Base-by-base conservation (phyloP, 2,797 vertebrate genomes). In the Sebastes variabilis region DNA sequence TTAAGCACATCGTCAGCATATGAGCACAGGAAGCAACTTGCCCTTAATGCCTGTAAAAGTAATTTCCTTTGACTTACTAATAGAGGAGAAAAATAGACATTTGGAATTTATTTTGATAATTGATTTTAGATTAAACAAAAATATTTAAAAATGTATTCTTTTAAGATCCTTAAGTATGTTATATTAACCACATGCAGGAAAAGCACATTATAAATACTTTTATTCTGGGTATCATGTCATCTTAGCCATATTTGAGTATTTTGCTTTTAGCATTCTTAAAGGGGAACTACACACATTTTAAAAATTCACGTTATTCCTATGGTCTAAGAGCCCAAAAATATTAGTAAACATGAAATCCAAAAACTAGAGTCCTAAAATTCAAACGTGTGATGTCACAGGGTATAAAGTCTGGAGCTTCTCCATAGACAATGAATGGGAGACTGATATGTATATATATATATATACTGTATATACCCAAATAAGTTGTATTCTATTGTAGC, bases 1-100 rank as follows among this genome's bases (percentile, higher is more conserved):
- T 42, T 68, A 84, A 87, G 80, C 76, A 84, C 81, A 83, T 77
- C 73, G 84, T 88, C 82, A 81, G 84, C 79, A 87, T 72, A 60
- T 74, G 34, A 89, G 78, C 59, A 73, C 36, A 79, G 77, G 55
- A 89, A 87, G 75, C 72, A 52, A 30, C 64, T 66, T 75, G 9
- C 66, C 65, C 72, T 55, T 81, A 86, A 90, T 80, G 38, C 36
- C 69, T 75, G 29, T 65, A 82, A 86, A 85, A 83, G 32, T 72
- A 24, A 86, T 72, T 79, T 87, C 68, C 62, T 72, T 64, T 5
- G 59, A 84, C 75, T 71, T 25, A 62, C 24, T 74, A 42, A 34
- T 25, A 66, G 42, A 64, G 32, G 32, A 24, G 49, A 81, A 75
- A 66, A 32, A 66, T 34, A 24, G 49, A 34, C 13, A 42, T 66